Conservation (phyloP, 2,113 vertebrate genomes). For the Campylorhamphus procurvoides region DNA sequence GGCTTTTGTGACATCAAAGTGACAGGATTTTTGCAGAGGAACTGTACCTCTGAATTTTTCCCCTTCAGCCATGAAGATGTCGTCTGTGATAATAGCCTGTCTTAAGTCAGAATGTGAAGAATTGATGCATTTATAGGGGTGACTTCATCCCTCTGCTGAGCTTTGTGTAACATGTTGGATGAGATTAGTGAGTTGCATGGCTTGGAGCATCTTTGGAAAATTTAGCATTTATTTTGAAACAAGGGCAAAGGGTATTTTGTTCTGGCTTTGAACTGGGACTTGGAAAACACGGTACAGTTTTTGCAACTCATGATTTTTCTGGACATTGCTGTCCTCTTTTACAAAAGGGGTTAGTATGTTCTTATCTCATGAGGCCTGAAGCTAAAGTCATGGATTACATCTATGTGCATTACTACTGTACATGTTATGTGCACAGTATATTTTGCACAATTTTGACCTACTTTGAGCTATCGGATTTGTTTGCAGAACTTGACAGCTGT, state of each 20-base stretch:
- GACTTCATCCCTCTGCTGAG: neutral
- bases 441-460: neutral
- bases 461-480: neutral
- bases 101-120: neutral
- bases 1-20: neutral
- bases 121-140: neutral
- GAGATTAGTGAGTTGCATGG: neutral
- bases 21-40: neutral
- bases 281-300: neutral
- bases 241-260: neutral
- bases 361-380: neutral
- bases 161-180: neutral
- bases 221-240: neutral
- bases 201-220: neutral
- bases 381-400: neutral
- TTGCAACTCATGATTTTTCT: neutral
- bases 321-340: accelerated
- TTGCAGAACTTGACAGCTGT: neutral
- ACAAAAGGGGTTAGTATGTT: neutral
- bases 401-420: accelerated
- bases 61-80: neutral
- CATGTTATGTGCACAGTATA: neutral
- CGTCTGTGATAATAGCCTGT: neutral
- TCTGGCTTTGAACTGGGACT: neutral
- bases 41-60: neutral